These are phyloP conservation scores for Microcebus murinus DNA, from an alignment of 2,113 vertebrate genomes.

Conservation along the genomic window DNA sequence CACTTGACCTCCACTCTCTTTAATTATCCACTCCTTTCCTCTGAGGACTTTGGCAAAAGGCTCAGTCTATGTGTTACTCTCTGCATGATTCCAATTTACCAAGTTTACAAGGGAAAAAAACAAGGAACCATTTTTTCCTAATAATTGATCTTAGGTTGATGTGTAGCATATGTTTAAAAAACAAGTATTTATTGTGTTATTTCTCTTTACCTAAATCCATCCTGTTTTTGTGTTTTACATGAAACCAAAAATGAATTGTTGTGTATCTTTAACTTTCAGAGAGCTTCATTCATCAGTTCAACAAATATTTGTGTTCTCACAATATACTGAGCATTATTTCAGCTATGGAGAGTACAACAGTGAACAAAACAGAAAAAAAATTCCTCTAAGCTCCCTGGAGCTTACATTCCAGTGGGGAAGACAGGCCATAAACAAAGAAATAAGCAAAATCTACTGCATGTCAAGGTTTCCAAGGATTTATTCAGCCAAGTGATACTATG, in stretches of 20 bases:
- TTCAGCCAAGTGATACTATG: neutral
- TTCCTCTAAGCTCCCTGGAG: neutral
- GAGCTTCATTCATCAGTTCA: neutral
- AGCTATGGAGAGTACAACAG: neutral
- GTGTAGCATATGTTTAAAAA: neutral
- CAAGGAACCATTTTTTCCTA: neutral
- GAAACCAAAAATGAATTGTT: neutral
- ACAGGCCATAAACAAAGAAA: neutral
- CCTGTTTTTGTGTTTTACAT: neutral
- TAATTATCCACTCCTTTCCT: neutral
- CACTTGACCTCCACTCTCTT: neutral
- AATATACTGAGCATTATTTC: neutral
- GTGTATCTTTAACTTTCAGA: neutral
- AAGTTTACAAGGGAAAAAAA: neutral
- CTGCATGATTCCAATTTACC: neutral
- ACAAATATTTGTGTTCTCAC: constrained; percentile 29
- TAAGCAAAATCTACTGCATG: neutral
- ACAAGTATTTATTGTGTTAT: neutral
- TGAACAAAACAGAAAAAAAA: neutral
- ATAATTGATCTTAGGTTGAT: neutral
- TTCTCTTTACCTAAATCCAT: neutral
- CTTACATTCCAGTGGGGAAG: neutral
- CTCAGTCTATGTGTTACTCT: neutral
- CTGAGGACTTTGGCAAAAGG: neutral
- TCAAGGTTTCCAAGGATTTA: constrained; percentile 34